Evolutionary conservation across 2,888 invertebrate species (phyloP).

Genomic region (Lamellibrachia satsuma): DNA sequence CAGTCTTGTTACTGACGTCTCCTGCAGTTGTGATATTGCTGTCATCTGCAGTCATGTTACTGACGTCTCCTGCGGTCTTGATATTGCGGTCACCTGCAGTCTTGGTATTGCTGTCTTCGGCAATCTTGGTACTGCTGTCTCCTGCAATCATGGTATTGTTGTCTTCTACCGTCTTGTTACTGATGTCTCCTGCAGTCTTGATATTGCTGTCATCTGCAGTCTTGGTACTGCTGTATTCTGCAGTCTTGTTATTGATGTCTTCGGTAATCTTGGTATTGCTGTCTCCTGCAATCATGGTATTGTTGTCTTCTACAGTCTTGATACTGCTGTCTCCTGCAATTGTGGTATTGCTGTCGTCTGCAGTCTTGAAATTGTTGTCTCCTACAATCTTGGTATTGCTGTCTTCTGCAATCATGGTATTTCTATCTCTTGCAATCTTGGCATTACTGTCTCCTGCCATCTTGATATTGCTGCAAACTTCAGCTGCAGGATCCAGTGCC

Average conservation of each 20-base stretch:
- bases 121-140: not conserved
- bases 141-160: not conserved
- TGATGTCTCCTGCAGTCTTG: not conserved
- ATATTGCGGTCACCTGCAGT: not conserved
- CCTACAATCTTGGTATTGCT: not conserved
- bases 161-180: not conserved
- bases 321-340: not conserved
- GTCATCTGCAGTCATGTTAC: not conserved
- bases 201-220: not conserved
- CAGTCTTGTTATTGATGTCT: not conserved
- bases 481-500: not conserved
- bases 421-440: not conserved
- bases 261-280: not conserved
- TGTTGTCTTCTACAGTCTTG: not conserved
- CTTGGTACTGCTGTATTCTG: not conserved
- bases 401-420: not conserved
- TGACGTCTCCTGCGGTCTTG: not conserved
- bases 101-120: not conserved
- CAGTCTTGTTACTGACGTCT: not conserved
- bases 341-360: not conserved
- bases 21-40: not conserved
- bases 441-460: not conserved
- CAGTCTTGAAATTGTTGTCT: not conserved
- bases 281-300: not conserved
- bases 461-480: not conserved